Evolutionary conservation across 2,113 vertebrate species (phyloP).

Genomic region (Balaenoptera acutorostrata): DNA sequence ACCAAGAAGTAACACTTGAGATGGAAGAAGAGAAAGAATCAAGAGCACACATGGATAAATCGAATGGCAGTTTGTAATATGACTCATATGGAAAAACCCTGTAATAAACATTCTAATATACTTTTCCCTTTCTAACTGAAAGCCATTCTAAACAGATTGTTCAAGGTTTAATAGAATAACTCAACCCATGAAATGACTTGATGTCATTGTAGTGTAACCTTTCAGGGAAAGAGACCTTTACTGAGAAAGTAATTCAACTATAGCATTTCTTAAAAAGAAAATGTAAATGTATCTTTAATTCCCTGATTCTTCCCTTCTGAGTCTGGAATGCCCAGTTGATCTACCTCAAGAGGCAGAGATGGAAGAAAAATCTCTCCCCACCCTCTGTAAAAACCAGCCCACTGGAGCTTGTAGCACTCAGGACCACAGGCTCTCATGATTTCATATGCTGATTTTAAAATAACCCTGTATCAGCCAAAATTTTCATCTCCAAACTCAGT

Average conservation of each 20-base stretch:
- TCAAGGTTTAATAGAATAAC: conserved; percentile 17
- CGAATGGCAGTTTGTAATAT: neutral
- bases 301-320: conserved; percentile 34
- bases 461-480: neutral
- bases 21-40: neutral
- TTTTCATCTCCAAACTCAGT: neutral
- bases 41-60: neutral
- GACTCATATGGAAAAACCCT: conserved; percentile 12
- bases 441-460: conserved; percentile 1
- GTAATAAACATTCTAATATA: neutral
- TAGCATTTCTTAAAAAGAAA: conserved; percentile 30
- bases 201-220: neutral
- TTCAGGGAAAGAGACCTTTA: neutral
- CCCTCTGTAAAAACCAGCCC: neutral
- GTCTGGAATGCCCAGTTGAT: neutral
- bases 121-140: neutral
- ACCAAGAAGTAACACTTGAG: neutral
- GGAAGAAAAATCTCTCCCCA: conserved; percentile 1
- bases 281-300: conserved; percentile 16
- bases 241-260: conserved; percentile 15
- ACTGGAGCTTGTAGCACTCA: neutral
- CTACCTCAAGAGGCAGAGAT: neutral
- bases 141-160: conserved; percentile 16
- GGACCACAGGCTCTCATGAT: neutral
- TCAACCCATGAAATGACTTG: conserved; percentile 10